These are phyloP conservation scores for Camponotus floridanus DNA, from an alignment of 1,140 invertebrate species.

Conservation along the genomic window DNA sequence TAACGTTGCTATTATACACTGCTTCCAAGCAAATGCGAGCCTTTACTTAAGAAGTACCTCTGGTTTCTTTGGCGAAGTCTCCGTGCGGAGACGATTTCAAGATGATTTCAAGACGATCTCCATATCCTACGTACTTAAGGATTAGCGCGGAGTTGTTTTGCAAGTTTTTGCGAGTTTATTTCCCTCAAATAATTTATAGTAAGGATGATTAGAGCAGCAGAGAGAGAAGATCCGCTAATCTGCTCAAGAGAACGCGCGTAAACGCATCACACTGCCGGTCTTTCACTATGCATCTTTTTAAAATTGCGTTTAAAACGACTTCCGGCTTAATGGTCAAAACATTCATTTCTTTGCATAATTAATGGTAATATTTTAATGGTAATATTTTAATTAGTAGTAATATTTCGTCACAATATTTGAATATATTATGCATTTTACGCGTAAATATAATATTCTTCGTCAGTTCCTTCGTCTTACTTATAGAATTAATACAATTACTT, in stretches of 20 bases:
- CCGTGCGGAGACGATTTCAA: conserved; percentile 60
- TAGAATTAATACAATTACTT: not conserved
- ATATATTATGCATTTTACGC: too few relatives aligned
- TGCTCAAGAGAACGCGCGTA: conserved; percentile 28
- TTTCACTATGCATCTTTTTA: conserved; percentile 12
- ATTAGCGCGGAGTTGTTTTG: conserved; percentile 52
- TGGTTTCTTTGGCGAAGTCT: conserved; percentile 79
- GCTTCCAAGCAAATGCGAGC: conserved; percentile 79
- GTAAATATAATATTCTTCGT: not conserved
- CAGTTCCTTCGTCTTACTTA: not conserved
- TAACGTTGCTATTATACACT: conserved; percentile 17
- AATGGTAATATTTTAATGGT: not conserved
- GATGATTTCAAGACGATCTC: conserved; percentile 57
- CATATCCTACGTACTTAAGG: conserved; percentile 39
- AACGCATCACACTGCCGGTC: conserved; percentile 29
- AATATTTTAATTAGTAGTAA: not conserved
- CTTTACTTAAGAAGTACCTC: conserved; percentile 78
- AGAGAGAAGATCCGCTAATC: conserved; percentile 48
- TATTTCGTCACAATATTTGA: not conserved
- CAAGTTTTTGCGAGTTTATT: conserved; percentile 73
- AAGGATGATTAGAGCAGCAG: conserved; percentile 48
- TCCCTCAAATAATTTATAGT: conserved; percentile 65
- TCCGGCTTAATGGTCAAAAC: conserved; percentile 25
- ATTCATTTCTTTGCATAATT: not conserved
- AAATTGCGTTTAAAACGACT: conserved; percentile 31